Base-by-base conservation (phyloP, 2,113 vertebrate genomes). In the Coptodon rendalli region DNA sequence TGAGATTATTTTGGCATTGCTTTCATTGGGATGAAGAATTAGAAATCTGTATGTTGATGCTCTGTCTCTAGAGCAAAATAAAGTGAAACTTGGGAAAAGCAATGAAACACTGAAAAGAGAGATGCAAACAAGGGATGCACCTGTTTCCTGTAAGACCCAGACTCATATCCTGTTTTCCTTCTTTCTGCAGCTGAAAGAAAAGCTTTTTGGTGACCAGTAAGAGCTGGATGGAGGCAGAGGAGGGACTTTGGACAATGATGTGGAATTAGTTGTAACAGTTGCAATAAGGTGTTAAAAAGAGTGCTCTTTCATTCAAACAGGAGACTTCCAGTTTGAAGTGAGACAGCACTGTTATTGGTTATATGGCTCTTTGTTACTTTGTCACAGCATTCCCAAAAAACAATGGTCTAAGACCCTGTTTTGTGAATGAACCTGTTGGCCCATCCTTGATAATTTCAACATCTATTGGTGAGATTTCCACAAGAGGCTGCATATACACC, bases 131-230 rank as follows among this genome's bases (percentile, higher is more conserved):
- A 22, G 9, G 92, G 90, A 94, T 88, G 84, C 90, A 95, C 0
- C 92, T 93, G 93, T 16, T 87, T 94, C 93, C 93, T 92, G 81
- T 63, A 7, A 29, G 43, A 45, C 12, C 17, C 52, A 31, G 59
- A 76, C 80, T 92, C 86, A 91, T 86, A 87, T 95, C 91, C 93
- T 92, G 86, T 79, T 57, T 19, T 45, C 1, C 36, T 31, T 78
- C 48, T 45, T 9, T 83, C 19, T 84, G 43, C 43, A 24, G 43
- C 24, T 71, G 34, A n/a, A 45, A 40, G 14, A 40, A 52, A 29
- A 66, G 45, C n/a, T n/a, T 14, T 82, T 13, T 73, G 27, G 19
- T 53, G 13, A 80, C 0, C 45, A 78, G 71, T 19, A n/a, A 31
- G 10, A 48, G 17, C 68, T 57, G 83, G 52, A 78, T n/a, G 45